These are phyloP conservation scores for Trichogramma pretiosum DNA, from an alignment of 1,140 invertebrate species.

Conservation along the genomic window DNA sequence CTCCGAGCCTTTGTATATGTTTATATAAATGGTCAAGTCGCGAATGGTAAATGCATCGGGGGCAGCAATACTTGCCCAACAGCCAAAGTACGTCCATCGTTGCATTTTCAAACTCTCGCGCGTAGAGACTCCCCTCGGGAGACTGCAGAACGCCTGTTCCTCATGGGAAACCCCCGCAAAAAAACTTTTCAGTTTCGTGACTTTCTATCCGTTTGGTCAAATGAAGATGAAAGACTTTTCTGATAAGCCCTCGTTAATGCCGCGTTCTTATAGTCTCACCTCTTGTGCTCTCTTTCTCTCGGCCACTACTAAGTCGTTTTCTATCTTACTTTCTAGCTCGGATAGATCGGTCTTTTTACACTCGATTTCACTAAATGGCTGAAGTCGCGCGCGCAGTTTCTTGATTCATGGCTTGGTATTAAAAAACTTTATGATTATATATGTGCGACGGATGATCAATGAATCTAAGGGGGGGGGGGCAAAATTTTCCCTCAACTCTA, in stretches of 20 bases:
- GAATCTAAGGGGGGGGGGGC: background rate
- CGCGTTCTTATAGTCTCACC: background rate
- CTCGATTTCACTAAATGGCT: constrained; percentile 9
- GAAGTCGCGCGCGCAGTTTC: background rate
- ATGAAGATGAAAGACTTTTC: constrained; percentile 26
- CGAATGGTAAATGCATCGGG: too few species aligned
- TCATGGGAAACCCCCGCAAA: background rate
- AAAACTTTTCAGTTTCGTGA: constrained; percentile 11
- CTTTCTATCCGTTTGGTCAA: constrained; percentile 11
- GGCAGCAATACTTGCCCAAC: too few species aligned
- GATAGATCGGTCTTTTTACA: constrained; percentile 1
- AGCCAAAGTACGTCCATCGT: too few species aligned
- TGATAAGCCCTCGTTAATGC: constrained; percentile 22
- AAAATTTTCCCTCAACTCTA: too few species aligned
- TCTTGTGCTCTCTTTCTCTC: background rate
- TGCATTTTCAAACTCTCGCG: too few species aligned
- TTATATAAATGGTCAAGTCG: too few species aligned
- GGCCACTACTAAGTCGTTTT: too few species aligned
- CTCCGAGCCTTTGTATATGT: too few species aligned
- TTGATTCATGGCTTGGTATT: constrained; percentile 9
- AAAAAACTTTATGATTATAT: constrained; percentile 16
- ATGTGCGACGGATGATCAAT: constrained; percentile 10
- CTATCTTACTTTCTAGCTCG: too few species aligned
- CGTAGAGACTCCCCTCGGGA: too few species aligned
- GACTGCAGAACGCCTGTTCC: too few species aligned